phyloP scores from a whole-genome alignment of 2,113 vertebrate genomes.

The Eudyptes chrysolophus region DNA sequence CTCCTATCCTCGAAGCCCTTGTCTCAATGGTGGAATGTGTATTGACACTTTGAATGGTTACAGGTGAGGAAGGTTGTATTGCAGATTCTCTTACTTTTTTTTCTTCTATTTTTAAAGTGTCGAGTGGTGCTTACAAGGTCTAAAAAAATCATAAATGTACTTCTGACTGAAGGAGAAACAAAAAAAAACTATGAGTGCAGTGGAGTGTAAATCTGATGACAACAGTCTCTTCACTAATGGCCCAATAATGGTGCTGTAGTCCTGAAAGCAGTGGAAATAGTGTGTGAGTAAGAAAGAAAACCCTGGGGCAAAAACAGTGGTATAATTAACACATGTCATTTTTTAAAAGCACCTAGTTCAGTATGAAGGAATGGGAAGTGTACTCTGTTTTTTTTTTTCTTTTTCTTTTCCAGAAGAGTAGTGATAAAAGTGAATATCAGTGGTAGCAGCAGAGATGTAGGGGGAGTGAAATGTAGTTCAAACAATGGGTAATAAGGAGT shows the following conservation, averaged over 20 bases:
- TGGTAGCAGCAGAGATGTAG: neutral
- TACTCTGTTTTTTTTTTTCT: neutral
- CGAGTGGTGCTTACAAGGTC: neutral
- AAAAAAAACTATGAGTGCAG: neutral
- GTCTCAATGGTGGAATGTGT: constrained; percentile 84
- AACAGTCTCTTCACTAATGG: neutral
- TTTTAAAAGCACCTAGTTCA: neutral
- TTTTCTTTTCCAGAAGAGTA: neutral
- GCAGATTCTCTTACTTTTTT: neutral
- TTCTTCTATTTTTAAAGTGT: neutral
- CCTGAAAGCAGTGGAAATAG: neutral
- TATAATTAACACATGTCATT: neutral
- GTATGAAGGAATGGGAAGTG: neutral
- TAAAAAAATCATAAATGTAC: neutral
- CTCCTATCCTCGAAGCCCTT: constrained; percentile 80
- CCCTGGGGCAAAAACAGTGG: too few species aligned
- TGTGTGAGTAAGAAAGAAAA: neutral
- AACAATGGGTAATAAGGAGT: neutral
- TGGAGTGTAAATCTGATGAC: neutral
- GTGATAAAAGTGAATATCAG: neutral
- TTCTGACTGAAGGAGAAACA: neutral
- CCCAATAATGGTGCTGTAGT: neutral
- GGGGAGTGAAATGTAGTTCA: neutral
- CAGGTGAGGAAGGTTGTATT: constrained; percentile 73
- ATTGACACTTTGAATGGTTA: constrained; percentile 83